Evolutionary conservation across 2,888 invertebrate species (phyloP), one percentile per base, ranked within the genome.

Genomic region (Tuberolachnus salignus): DNA sequence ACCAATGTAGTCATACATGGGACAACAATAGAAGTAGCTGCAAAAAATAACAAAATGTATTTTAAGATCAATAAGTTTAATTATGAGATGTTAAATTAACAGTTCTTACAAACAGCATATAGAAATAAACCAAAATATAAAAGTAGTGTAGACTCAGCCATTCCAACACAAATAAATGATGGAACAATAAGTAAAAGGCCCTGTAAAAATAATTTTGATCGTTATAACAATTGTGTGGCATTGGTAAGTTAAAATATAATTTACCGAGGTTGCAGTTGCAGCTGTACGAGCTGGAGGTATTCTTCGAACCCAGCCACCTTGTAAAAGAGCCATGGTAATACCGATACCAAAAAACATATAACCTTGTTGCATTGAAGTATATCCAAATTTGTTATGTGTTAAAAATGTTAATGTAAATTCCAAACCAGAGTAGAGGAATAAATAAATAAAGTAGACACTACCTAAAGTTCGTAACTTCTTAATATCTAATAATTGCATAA

Each of bases 391-490:
- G 84, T 95, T 92, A 87, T 97, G 97, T 75, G 97, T 97, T 67
- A 98, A 88, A 87, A 99, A 99, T 74, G 98, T 97, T 51, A 99
- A 88, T 0, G 98, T 98, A 85, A 98, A 99, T 87, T 99, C 98
- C 80, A 99, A 88, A 3, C 98, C 98, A 74, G 98, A 97, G 84
- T 89, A 91, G 6, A 91, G 83, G 82, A 90, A 89, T 67, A 90
- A 85, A 87, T 97, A 98, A 13, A 95, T 86, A 86, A 98, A 98
- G 86, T 94, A 94, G 63, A 92, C 90, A 69, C 90, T 84, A 73
- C 95, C 94, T 82, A 95, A 86, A 80, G 87, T 88, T 80, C 89
- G 89, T 72, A 95, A 85, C 82, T 90, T 88, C 83, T 86, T 85
- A 82, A 90, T 87, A 85, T 94, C 93, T 86, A 89, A 85, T 67